Evolutionary conservation across 2,113 vertebrate species (phyloP).

Genomic region (Pomatorhinus ruficollis): DNA sequence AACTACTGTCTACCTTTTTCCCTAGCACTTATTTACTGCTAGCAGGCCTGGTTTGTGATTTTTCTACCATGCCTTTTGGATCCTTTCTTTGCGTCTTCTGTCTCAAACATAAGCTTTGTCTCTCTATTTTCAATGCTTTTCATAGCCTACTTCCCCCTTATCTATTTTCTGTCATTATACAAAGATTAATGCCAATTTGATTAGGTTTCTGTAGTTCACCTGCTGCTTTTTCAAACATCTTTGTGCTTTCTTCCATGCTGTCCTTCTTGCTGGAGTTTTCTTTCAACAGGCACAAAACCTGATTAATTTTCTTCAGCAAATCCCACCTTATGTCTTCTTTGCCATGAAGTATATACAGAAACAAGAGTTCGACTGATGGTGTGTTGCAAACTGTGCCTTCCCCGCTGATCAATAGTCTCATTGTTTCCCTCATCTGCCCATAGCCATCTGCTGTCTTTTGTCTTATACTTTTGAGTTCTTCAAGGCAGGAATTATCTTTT

Average conservation of each 20-base stretch:
- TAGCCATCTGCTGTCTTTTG: conserved; percentile 64
- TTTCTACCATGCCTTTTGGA: background rate
- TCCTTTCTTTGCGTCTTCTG: background rate
- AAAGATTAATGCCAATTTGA: background rate
- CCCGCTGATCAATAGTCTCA: background rate
- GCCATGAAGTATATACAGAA: background rate
- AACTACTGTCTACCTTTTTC: background rate
- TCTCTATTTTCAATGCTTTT: background rate
- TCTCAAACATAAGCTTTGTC: background rate
- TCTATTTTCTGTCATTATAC: background rate
- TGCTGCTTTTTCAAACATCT: background rate
- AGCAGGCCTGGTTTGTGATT: background rate
- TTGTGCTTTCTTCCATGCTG: background rate
- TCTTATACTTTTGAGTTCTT: conserved; percentile 34
- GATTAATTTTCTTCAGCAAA: background rate
- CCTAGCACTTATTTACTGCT: background rate
- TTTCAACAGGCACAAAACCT: background rate
- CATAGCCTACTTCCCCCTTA: background rate
- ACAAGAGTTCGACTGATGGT: background rate
- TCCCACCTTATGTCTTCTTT: background rate
- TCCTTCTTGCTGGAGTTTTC: background rate
- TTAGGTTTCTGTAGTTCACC: background rate
- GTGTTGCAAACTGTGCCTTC: background rate
- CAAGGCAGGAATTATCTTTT: conserved; percentile 19
- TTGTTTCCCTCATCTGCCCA: conserved; percentile 45